Conservation (phyloP, 2,888 invertebrate genomes). For the Melanotus villosus region DNA sequence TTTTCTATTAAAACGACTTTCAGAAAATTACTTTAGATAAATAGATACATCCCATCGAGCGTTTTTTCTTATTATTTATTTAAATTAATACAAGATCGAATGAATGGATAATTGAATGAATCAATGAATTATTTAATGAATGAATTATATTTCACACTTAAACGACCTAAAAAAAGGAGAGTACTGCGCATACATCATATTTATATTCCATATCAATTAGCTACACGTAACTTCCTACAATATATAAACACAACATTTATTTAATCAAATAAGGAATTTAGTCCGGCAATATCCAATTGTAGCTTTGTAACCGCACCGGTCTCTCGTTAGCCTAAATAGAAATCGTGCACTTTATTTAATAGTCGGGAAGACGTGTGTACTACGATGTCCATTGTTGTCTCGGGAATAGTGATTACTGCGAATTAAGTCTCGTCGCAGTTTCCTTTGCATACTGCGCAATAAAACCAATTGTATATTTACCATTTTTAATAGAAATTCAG, state of each 20-base stretch:
- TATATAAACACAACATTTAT: neutral
- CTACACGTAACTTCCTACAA: no score
- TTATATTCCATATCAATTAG: no score
- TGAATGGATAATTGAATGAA: no score
- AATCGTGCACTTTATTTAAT: constrained; percentile 23
- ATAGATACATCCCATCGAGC: no score
- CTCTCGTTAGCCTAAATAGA: constrained; percentile 18
- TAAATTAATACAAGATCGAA: no score
- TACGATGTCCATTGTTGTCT: constrained; percentile 18
- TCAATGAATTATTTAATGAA: no score
- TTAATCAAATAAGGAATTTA: constrained; percentile 15
- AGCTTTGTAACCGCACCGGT: constrained; percentile 17
- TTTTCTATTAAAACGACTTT: no score
- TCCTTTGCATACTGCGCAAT: constrained; percentile 27
- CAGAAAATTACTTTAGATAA: no score
- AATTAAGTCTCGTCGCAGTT: constrained; percentile 24
- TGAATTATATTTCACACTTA: no score
- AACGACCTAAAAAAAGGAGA: no score
- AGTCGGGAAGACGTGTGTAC: constrained; percentile 15
- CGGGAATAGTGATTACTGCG: constrained; percentile 3
- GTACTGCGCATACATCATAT: no score
- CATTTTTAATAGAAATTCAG: constrained; percentile 17
- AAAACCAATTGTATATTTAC: constrained; percentile 1
- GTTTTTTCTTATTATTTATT: no score
- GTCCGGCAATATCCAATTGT: constrained; percentile 9